Evolutionary conservation across 2,888 invertebrate genomes (phyloP).

Genomic region (Eudasyphora cyanicolor): DNA sequence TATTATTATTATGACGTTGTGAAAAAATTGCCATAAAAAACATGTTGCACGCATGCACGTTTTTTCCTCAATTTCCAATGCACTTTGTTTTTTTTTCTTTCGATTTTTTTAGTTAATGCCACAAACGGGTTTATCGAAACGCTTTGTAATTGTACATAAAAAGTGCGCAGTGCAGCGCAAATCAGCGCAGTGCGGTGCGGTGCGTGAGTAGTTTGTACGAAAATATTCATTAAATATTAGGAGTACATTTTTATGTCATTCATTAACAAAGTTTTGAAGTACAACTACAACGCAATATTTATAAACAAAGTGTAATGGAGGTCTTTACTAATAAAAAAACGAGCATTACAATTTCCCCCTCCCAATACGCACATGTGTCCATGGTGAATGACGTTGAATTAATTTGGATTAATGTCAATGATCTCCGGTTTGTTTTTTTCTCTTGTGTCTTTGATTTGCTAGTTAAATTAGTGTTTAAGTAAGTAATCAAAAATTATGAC

Average conservation of each 20-base stretch:
- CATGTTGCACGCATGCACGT: slow-evolving; percentile 60
- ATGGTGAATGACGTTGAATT: no score
- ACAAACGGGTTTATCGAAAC: slow-evolving; percentile 51
- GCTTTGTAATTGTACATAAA: slow-evolving; percentile 8
- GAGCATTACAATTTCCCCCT: background rate
- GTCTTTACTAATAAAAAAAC: background rate
- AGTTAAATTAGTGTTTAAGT: background rate
- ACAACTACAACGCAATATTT: background rate
- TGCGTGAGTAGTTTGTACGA: background rate
- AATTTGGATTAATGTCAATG: slow-evolving; percentile 24
- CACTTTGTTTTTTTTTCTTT: slow-evolving; percentile 2
- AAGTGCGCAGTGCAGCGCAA: background rate
- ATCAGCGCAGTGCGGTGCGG: background rate
- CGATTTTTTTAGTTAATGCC: slow-evolving; percentile 1
- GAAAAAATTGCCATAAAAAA: slow-evolving; percentile 25
- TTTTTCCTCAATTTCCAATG: background rate
- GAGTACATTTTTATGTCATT: slow-evolving; percentile 26
- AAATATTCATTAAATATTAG: slow-evolving; percentile 31
- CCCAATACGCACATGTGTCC: no score
- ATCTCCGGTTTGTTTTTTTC: background rate
- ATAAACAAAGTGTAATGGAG: background rate
- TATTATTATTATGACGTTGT: background rate
- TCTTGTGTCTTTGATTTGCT: no score
- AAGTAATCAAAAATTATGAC: background rate
- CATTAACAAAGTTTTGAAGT: slow-evolving; percentile 23